A percentile compares a stretch with the other conserved stretches of the same genome.
phyloP scores from a whole-genome alignment of 1,140 invertebrate genomes.

The Epicauta chinensis region DNA sequence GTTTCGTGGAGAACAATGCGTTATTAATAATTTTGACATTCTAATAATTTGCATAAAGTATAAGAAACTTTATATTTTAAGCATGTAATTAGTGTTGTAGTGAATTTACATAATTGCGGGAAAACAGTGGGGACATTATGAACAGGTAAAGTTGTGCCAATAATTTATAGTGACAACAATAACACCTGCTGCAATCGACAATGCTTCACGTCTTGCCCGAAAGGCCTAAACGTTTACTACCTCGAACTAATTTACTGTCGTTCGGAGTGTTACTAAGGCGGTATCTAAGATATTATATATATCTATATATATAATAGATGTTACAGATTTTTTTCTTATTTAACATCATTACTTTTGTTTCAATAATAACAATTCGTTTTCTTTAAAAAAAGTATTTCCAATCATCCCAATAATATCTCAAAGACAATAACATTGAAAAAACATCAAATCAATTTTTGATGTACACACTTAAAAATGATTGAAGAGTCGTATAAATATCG shows the following conservation, averaged over 20 bases:
- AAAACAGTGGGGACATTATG: slow-evolving; percentile 27
- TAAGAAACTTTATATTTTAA: slow-evolving; percentile 16
- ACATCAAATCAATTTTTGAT: too few species aligned
- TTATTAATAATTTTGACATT: slow-evolving; percentile 10
- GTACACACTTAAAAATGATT: too few species aligned
- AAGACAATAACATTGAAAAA: too few species aligned
- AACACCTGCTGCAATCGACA: slow-evolving; percentile 41
- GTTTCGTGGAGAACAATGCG: not conserved
- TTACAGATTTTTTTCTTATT: too few species aligned
- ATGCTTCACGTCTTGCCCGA: slow-evolving; percentile 27
- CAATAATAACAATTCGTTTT: too few species aligned
- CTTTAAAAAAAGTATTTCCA: too few species aligned
- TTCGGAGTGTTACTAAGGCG: slow-evolving; percentile 15
- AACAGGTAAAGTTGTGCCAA: slow-evolving; percentile 37
- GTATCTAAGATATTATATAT: slow-evolving; percentile 10
- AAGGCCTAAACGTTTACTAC: slow-evolving; percentile 25
- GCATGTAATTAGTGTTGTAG: slow-evolving; percentile 28
- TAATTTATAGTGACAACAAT: slow-evolving; percentile 39
- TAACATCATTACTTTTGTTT: too few species aligned
- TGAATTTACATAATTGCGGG: slow-evolving; percentile 33
- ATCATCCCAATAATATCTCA: too few species aligned
- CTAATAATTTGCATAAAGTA: slow-evolving; percentile 13
- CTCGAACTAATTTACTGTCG: slow-evolving; percentile 22
- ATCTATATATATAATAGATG: slow-evolving; percentile 10
- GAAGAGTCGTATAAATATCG: too few species aligned